phyloP scores from a whole-genome alignment of 1,140 invertebrate species.

The Calosoma granatense region DNA sequence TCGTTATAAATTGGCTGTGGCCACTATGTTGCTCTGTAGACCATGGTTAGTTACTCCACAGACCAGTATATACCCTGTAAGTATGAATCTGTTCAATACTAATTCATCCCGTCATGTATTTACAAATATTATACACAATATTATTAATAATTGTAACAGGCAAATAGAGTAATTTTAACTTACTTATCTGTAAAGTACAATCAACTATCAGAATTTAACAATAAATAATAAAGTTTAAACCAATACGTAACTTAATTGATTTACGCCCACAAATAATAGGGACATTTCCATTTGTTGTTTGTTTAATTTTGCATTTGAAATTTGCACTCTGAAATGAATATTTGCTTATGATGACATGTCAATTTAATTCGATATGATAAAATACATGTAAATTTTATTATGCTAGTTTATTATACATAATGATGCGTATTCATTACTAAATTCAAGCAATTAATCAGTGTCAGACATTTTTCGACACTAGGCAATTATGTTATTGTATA shows the following conservation, averaged over 20 bases:
- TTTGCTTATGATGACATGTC: not conserved
- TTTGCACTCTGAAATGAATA: not conserved
- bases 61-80: too few species aligned
- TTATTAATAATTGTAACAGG: too few species aligned
- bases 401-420: not conserved
- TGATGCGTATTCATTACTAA: not conserved
- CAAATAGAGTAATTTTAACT: not conserved
- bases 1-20: too few species aligned
- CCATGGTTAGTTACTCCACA: too few species aligned
- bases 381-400: not conserved
- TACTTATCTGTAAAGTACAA: not conserved
- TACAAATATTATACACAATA: too few species aligned
- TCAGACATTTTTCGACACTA: not conserved
- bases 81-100: too few species aligned
- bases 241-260: not conserved
- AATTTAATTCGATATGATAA: not conserved
- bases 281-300: not conserved
- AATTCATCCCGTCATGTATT: too few species aligned
- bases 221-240: not conserved
- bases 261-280: not conserved
- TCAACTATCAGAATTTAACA: not conserved
- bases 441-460: not conserved
- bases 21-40: too few species aligned
- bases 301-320: not conserved
- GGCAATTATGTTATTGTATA: not conserved